Percentiles rank a stretch among this genome's conserved stretches.
Evolutionary conservation across 2,888 invertebrate genomes (phyloP).

Genomic region (Nephrocerus scutellatus): DNA sequence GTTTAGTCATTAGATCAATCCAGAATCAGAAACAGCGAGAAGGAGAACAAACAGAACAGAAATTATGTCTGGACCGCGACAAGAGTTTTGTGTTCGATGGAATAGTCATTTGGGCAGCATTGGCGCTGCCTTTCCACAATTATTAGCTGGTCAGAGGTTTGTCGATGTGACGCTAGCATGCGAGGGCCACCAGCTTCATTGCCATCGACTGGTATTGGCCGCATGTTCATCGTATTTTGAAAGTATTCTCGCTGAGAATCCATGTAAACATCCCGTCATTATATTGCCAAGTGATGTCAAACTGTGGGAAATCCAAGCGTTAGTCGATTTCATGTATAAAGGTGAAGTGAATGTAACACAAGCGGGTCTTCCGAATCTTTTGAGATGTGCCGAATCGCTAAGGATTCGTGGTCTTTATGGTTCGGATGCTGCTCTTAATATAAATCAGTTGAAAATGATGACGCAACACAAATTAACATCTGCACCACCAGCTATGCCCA

Average conservation of each 20-base stretch:
- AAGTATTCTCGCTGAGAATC: slow-evolving; percentile 70
- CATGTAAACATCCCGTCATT: slow-evolving; percentile 75
- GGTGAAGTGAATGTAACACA: slow-evolving; percentile 84
- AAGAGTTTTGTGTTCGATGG: slow-evolving; percentile 48
- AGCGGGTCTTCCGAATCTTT: slow-evolving; percentile 71
- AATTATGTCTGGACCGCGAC: slow-evolving; percentile 31
- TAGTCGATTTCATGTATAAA: slow-evolving; percentile 86
- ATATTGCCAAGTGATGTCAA: slow-evolving; percentile 78
- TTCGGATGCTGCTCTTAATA: slow-evolving; percentile 43
- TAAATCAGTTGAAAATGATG: slow-evolving; percentile 39
- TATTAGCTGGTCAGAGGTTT: slow-evolving; percentile 52
- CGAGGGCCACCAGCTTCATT: slow-evolving; percentile 72
- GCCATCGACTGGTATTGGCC: slow-evolving; percentile 79
- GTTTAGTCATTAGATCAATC: no score
- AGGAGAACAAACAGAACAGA: no score
- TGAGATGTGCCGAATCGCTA: slow-evolving; percentile 75
- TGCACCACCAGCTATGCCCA: slow-evolving; percentile 8
- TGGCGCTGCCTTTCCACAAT: slow-evolving; percentile 46
- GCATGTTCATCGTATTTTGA: slow-evolving; percentile 82
- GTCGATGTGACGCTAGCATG: slow-evolving; percentile 85
- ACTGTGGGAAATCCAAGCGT: slow-evolving; percentile 76
- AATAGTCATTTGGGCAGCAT: slow-evolving; percentile 48
- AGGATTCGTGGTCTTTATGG: slow-evolving; percentile 65
- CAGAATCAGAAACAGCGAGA: no score
- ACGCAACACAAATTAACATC: slow-evolving; percentile 25